These are phyloP conservation scores for Graptemys geographica DNA, from an alignment of 2,797 vertebrate genomes.

Conservation along the genomic window DNA sequence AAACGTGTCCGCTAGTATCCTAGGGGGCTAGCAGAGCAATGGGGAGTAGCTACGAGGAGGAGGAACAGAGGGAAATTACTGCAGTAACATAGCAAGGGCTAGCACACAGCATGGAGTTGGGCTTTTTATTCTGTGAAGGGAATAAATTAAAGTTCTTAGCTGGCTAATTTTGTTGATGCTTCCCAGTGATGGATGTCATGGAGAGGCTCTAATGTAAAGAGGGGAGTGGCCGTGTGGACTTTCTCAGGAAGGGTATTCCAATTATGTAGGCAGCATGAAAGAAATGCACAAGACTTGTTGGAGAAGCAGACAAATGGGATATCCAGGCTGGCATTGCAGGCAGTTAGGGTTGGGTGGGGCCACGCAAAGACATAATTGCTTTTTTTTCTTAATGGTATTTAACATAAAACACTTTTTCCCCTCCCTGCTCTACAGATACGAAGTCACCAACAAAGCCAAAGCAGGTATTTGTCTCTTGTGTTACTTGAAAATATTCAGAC, in stretches of 20 bases:
- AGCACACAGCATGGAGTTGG: neutral
- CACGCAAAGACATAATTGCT: neutral
- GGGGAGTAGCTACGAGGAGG: neutral
- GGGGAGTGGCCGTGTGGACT: neutral
- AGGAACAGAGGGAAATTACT: neutral
- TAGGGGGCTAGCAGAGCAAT: neutral
- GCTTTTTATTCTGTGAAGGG: neutral
- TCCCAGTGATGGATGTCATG: neutral
- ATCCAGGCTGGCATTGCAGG: neutral
- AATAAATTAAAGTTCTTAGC: neutral
- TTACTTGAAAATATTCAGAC: constrained; percentile 42
- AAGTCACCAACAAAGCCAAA: constrained; percentile 86
- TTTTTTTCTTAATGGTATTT: neutral
- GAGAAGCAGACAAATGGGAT: neutral
- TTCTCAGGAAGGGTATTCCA: neutral
- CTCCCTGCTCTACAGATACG: constrained; percentile 81
- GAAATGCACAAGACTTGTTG: neutral
- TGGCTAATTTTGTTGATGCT: neutral
- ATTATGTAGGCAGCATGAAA: neutral
- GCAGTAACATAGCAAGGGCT: accelerated
- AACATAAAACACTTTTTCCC: neutral
- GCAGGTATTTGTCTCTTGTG: constrained; percentile 84
- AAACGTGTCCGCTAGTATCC: neutral
- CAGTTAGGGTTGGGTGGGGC: neutral
- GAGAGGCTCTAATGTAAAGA: neutral